phyloP scores from a whole-genome alignment of 2,797 vertebrate species.

The Syngnathus acus region DNA sequence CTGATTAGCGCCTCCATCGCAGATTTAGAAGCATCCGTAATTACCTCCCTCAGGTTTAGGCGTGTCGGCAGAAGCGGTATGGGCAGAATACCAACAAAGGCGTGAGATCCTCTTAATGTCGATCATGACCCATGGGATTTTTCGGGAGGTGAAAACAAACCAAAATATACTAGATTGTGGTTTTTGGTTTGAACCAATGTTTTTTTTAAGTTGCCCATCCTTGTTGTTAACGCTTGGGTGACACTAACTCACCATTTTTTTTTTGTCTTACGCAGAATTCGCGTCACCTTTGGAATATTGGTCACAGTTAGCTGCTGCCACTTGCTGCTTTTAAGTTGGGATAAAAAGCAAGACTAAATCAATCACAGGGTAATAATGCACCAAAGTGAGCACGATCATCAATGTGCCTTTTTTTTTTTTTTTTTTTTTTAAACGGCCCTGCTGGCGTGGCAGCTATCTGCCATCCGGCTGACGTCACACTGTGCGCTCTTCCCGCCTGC shows the following conservation, averaged over 20 bases:
- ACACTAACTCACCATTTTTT: too few species aligned
- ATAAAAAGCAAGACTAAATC: not conserved
- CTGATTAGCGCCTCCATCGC: constrained; percentile 11
- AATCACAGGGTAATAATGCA: not conserved
- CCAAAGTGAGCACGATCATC: not conserved
- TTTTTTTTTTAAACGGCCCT: not conserved
- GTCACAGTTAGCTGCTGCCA: too few species aligned
- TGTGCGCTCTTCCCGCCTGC: constrained; percentile 43
- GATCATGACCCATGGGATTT: too few species aligned
- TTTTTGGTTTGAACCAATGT: too few species aligned
- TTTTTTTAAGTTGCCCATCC: too few species aligned
- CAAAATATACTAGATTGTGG: too few species aligned
- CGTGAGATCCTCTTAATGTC: not conserved
- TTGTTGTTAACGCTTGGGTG: too few species aligned
- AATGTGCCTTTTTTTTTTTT: not conserved
- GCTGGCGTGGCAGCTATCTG: constrained; percentile 30
- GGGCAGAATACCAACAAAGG: constrained; percentile 27
- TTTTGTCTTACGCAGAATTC: too few species aligned
- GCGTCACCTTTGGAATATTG: too few species aligned
- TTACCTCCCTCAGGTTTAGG: constrained; percentile 66
- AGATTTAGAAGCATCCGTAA: constrained; percentile 43
- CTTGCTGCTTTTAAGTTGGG: too few species aligned
- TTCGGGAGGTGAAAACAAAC: too few species aligned
- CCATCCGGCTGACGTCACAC: constrained; percentile 38
- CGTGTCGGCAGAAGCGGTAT: constrained; percentile 39